Base-by-base conservation (phyloP, 2,888 invertebrate genomes). In the Sinhomidia bicolor region DNA sequence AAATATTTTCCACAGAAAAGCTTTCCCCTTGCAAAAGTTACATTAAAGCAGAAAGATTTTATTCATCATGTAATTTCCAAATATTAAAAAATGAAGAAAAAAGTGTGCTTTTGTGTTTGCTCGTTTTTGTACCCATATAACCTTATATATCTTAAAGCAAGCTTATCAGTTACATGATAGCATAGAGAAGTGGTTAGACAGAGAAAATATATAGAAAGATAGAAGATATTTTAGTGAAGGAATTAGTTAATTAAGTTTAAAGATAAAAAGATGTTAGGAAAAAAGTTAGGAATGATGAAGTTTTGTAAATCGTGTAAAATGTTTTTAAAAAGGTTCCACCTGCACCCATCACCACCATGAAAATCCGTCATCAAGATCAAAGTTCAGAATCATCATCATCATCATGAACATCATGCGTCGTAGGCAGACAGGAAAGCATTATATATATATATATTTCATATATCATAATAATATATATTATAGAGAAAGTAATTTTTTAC, bases 41-140 rank as follows among this genome's bases (percentile, higher is more conserved):
- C n/a, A n/a, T 44, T 41, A 10, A 80, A 62, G 20, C 10, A 60
- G 14, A 41, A 82, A 82, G 14, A 36, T 17, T 47, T 54, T 10
- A 17, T 51, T 12, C n/a, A 17, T 47, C 14, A 17, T 44, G 36
- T 41, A 80, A 26, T 23, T 44, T 20, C 62, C 44, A 80, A 60
- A 65, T 71, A 47, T 20, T 36, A 36, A 36, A 36, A 36, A 5
- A 36, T 36, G 36, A 36, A 36, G 29, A 82, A 20, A 68, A 47
- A 68, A 51, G 54, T 88, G 83, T 83, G 88, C 88, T 78, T 82
- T 88, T 88, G 88, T 88, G 88, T 88, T 88, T 88, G 88, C 88
- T 88, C 88, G 74, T 87, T 68, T 60, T 84, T 65, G 62, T 65
- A 81, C 81, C 81, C 81, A 23, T 80, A 14, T n/a, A 29, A 32